Evolutionary conservation across 1,140 invertebrate species (phyloP), one percentile per base, ranked within the genome.

Genomic region (Amphibalanus amphitrite): DNA sequence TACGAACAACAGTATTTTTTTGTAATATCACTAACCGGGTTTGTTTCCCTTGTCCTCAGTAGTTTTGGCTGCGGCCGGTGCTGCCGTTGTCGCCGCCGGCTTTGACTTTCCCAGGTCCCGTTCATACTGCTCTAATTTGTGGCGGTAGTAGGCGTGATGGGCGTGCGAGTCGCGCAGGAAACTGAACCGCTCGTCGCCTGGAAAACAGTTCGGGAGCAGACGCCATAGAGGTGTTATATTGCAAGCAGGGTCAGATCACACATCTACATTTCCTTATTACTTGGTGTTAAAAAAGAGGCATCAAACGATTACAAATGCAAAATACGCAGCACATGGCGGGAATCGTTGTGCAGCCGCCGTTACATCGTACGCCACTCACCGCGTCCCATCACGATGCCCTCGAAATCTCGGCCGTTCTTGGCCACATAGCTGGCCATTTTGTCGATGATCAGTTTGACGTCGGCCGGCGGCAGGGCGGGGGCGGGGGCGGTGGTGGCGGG

Each of bases 391-490:
- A 97, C 89, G 33, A 92, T 90, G 17, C 87, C 85, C 77, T 97
- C 94, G 80, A 98, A 97, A 75, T 93, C 90, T 69, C 87, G 84
- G 0, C 95, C 95, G 82, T 97, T 97, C 77, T 94, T 94, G 0
- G 90, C 88, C 0, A 97, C 94, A 78, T 97, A 97, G 72, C 88
- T 88, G 1, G 94, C 93, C 87, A 97, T 95, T 82, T 96, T 95
- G 79, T 97, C 93, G 69, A 98, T 92, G 13, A 97, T 90, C 65
- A 90, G 84, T 77, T 91, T 87, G 10, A 92, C 81, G 71, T 93
- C 91, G 17, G 87, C 86, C 0, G 91, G 88, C 8, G 84, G 85
- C 26, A 91, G 90, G 6, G 26, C 13, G 13, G n/a, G n/a, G n/a
- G n/a, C n/a, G n/a, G n/a, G n/a, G n/a, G 33, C 33, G 33, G 20